Evolutionary conservation across 2,888 invertebrate species (phyloP).

Genomic region (Ecliptopera silaceata): DNA sequence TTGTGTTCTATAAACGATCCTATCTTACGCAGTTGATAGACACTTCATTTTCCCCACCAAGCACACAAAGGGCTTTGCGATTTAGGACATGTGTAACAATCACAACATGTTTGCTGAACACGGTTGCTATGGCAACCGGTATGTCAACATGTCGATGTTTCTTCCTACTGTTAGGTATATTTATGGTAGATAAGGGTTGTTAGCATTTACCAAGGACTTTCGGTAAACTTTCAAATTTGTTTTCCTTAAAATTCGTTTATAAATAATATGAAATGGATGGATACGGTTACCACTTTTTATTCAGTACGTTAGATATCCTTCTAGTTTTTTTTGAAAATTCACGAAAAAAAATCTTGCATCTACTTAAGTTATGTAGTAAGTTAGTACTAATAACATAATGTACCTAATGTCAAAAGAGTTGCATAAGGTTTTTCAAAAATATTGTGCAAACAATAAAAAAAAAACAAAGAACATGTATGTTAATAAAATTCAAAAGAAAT

Average conservation of each 20-base stretch:
- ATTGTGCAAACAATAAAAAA: conserved; percentile 58
- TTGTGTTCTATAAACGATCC: conserved; percentile 6
- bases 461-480: conserved; percentile 44
- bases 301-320: too few species aligned
- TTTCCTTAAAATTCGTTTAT: too few species aligned
- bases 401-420: too few species aligned
- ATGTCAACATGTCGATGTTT: conserved; percentile 45
- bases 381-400: too few species aligned
- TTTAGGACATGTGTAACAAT: conserved; percentile 21
- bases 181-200: too few species aligned
- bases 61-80: conserved; percentile 10
- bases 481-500: conserved; percentile 64
- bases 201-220: too few species aligned
- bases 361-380: too few species aligned
- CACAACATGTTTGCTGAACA: conserved; percentile 47
- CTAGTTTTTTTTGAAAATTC: too few species aligned
- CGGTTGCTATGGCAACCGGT: conserved; percentile 46
- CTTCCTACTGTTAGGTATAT: conserved; percentile 26
- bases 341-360: too few species aligned
- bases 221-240: too few species aligned
- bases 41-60: conserved; percentile 13
- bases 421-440: conserved; percentile 40
- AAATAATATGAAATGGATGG: too few species aligned
- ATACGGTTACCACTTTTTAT: too few species aligned
- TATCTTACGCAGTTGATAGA: conserved; percentile 5